Base-by-base conservation (phyloP, 2,113 vertebrate species). In the Rhinolophus ferrumequinum region DNA sequence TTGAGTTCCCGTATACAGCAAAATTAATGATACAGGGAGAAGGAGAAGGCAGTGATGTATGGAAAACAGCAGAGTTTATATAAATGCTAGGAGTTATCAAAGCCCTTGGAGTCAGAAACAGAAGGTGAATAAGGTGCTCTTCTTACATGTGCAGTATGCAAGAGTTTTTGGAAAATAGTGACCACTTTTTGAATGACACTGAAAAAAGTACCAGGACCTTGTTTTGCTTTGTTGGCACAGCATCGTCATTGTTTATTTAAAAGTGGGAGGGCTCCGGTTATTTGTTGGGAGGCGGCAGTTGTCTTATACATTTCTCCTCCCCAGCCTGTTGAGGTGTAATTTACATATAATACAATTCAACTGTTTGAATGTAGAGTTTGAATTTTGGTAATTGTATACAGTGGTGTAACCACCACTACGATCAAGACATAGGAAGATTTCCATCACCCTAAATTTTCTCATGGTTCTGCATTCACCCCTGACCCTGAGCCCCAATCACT, bases 11-110 rank as follows among this genome's bases (percentile, higher is more conserved):
- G 1, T 99, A 99, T 92, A 99, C 99, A 21, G 99, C 99, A 93
- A 99, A 99, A 21, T 97, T 99, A 75, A 99, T 99, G 96, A 97
- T 99, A 19, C 98, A 98, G 92, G 99, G 99, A 77, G 98, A 99
- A 95, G 99, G 99, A 89, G 99, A 99, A 97, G 99, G 99, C 88
- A 98, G 98, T 82, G 99, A 99, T 88, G 99, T 99, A 54, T 99
- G 99, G 99, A 99, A 99, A 98, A 99, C 99, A 66, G 99, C 99
- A 2, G 99, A 99, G 81, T 99, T 99, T 95, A 98, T 99, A 47
- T 99, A 99, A 97, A 99, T 99, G 99, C 98, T 99, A 90, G 99
- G 99, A 98, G 99, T 99, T 0, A 99, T 99, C 97, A 99, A 99
- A 98, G 99, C 99, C 11, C 99, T 99, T 60, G 98, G 99, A 98